Evolutionary conservation across 2,888 invertebrate species (phyloP).

Genomic region (Amiota minor): DNA sequence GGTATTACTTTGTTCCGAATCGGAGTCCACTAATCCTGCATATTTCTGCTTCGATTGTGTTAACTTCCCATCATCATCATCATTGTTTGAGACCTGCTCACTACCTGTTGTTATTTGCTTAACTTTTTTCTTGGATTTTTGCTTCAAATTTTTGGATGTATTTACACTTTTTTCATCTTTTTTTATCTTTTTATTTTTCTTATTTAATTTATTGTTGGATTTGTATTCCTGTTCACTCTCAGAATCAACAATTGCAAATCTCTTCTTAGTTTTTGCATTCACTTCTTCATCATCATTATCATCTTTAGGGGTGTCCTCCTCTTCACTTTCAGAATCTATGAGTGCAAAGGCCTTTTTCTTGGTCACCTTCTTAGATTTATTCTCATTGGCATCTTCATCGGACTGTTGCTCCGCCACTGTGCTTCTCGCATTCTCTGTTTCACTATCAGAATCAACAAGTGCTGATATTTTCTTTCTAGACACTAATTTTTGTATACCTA

Average conservation of each 20-base stretch:
- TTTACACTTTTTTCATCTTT: neutral
- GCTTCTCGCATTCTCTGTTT: slow-evolving; percentile 21
- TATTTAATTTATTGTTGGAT: neutral
- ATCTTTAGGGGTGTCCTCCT: neutral
- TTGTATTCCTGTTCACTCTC: slow-evolving; percentile 55
- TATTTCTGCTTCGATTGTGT: neutral
- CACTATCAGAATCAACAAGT: slow-evolving; percentile 45
- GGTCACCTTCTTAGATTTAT: neutral
- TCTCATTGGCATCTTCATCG: neutral
- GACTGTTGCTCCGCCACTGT: neutral
- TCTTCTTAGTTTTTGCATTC: slow-evolving; percentile 21
- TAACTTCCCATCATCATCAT: neutral
- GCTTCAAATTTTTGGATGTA: neutral
- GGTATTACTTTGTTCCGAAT: slow-evolving; percentile 14
- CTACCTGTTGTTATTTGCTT: neutral
- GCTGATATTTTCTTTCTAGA: slow-evolving; percentile 34
- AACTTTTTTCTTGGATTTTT: slow-evolving; percentile 37
- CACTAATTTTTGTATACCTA: neutral
- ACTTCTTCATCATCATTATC: neutral
- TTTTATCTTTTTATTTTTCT: too few species aligned
- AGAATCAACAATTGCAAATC: slow-evolving; percentile 49
- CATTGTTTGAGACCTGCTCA: neutral
- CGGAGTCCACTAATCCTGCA: slow-evolving; percentile 27
- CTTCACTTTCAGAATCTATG: slow-evolving; percentile 49
- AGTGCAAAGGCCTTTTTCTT: slow-evolving; percentile 33